Base-by-base conservation (phyloP, 2,797 vertebrate genomes). In the Hippoglossus hippoglossus region DNA sequence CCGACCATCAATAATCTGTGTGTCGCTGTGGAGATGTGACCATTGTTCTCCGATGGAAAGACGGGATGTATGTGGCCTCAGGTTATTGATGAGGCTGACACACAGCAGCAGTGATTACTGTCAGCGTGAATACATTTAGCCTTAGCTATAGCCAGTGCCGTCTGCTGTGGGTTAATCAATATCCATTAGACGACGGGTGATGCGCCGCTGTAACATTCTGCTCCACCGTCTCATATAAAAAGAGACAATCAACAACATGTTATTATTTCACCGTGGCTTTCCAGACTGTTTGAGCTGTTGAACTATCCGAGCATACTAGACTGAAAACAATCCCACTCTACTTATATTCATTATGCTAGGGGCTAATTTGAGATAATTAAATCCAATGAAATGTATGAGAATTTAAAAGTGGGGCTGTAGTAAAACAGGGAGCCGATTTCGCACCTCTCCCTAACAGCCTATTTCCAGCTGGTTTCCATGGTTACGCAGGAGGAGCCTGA, bases 401-500 rank as follows among this genome's bases (percentile, higher is more conserved):
- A 66, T 63, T 50, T 52, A 60, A 73, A 81, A 34, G 64, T 64
- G 67, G 44, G 60, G 56, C 62, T 68, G 58, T 31, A 53, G 55
- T 63, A 53, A 75, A 77, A 18, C 11, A 78, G 46, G 61, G 46
- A 83, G 31, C 57, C 81, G 51, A 81, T 75, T 80, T 79, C 57
- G 55, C 72, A 75, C 77, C 68, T 84, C 79, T 53, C 46, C 75
- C 75, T 69, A 46, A 80, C 73, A 88, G 89, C 80, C 77, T 59
- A 86, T 89, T 87, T 86, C 77, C 64, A 82, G 80, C 67, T 31
- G 74, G 93, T 95, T 93, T 81, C 91, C 89, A 95, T 94, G 92
- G 94, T 82, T 82, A 94, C 89, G 28, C 56, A 65, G 80, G 79
- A 86, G 79, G 91, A 83, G 89, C 75, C 77, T 85, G 68, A 86